Evolutionary conservation across 2,113 vertebrate species (phyloP).

Genomic region (Campylorhamphus procurvoides): DNA sequence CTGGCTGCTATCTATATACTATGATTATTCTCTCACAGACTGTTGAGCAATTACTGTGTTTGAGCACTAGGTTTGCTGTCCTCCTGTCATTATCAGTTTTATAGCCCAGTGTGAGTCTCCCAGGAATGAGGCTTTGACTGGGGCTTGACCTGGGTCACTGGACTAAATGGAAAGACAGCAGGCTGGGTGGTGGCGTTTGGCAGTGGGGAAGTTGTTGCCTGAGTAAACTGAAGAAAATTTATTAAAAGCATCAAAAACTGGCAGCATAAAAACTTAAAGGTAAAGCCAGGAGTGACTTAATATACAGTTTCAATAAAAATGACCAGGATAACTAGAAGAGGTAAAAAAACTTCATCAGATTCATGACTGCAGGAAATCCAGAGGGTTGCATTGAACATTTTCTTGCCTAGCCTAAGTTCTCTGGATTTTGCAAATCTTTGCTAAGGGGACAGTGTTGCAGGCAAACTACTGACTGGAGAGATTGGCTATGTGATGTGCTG

Average conservation of each 20-base stretch:
- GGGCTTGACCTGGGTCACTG: background rate
- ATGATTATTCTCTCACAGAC: background rate
- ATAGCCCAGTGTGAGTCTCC: background rate
- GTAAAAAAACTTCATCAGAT: background rate
- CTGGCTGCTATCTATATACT: background rate
- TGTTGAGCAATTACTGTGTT: background rate
- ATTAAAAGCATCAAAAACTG: constrained; percentile 5
- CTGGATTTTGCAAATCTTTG: background rate
- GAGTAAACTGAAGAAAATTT: background rate
- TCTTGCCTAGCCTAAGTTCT: background rate
- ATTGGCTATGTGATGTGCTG: background rate
- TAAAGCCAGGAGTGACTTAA: background rate
- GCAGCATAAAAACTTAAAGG: background rate
- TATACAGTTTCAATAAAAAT: background rate
- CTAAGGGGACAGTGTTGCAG: background rate
- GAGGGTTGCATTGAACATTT: background rate
- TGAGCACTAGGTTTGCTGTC: background rate
- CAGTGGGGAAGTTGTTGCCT: background rate
- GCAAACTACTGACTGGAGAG: background rate
- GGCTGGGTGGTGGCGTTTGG: background rate
- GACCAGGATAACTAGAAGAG: background rate
- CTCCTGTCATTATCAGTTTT: background rate
- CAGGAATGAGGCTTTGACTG: background rate
- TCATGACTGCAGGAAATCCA: background rate
- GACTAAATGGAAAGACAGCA: background rate